These are phyloP conservation scores for Tautogolabrus adspersus DNA, from an alignment of 2,113 vertebrate species.

Conservation along the genomic window DNA sequence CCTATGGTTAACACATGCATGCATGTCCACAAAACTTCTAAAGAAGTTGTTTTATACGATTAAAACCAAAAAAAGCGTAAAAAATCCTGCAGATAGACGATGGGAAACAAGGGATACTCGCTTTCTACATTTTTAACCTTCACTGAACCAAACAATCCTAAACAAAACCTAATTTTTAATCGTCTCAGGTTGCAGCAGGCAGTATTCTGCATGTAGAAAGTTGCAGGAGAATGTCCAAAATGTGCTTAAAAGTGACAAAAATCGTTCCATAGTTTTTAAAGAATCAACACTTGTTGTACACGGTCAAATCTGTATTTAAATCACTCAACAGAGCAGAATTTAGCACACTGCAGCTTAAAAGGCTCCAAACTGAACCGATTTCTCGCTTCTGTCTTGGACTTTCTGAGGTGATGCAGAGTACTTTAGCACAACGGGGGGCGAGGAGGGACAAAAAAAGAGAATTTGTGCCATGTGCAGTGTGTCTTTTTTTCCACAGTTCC, in stretches of 20 bases:
- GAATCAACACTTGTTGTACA: background rate
- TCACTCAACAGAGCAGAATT: constrained; percentile 5
- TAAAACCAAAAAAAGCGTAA: too few relatives aligned
- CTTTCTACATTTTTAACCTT: too few relatives aligned
- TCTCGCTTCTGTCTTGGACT: constrained; percentile 39
- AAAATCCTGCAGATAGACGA: too few relatives aligned
- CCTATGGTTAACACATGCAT: too few relatives aligned
- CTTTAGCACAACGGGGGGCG: constrained; percentile 57
- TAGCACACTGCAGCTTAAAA: constrained; percentile 26
- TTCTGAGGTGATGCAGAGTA: constrained; percentile 59
- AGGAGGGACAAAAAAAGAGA: constrained; percentile 59
- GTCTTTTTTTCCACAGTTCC: constrained; percentile 45
- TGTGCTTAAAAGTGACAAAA: background rate
- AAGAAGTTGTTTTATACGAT: too few relatives aligned
- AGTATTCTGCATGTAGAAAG: too few relatives aligned
- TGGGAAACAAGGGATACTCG: too few relatives aligned
- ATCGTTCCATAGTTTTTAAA: constrained; percentile 1
- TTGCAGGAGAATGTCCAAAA: too few relatives aligned
- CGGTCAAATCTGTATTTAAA: constrained; percentile 26
- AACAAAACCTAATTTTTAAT: too few relatives aligned
- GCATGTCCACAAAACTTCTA: too few relatives aligned
- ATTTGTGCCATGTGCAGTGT: constrained; percentile 29
- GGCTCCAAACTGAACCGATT: constrained; percentile 24
- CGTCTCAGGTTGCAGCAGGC: too few relatives aligned
- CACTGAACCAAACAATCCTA: too few relatives aligned